These are phyloP conservation scores for Chymomyza amoena DNA, from an alignment of 2,888 invertebrate genomes.

Conservation along the genomic window DNA sequence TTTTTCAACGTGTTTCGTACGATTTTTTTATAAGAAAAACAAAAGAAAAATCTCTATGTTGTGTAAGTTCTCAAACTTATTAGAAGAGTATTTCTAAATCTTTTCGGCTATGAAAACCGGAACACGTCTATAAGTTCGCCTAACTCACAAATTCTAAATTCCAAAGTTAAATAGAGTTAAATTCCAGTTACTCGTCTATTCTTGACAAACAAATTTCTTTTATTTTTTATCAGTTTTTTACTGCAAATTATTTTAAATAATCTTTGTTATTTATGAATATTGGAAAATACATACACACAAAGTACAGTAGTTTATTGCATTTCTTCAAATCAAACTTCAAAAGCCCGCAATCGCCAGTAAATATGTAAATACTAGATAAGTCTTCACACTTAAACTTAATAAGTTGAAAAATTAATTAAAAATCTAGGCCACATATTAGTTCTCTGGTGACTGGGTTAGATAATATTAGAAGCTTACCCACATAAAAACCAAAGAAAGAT, in stretches of 20 bases:
- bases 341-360: background rate
- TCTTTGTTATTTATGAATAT: background rate
- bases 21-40: no score
- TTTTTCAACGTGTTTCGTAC: no score
- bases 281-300: background rate
- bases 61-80: no score
- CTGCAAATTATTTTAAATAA: background rate
- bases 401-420: background rate
- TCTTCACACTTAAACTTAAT: background rate
- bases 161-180: no score
- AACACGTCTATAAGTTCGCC: no score
- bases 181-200: no score
- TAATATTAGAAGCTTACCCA: background rate
- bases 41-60: no score
- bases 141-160: no score
- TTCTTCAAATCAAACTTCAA: background rate
- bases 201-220: no score
- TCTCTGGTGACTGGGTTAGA: background rate
- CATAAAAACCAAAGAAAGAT: background rate
- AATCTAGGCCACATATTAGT: background rate
- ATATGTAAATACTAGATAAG: background rate
- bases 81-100: no score
- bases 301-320: background rate
- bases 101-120: no score
- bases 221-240: no score